phyloP scores from a whole-genome alignment of 2,888 invertebrate species.

The Hypercompe scribonia region DNA sequence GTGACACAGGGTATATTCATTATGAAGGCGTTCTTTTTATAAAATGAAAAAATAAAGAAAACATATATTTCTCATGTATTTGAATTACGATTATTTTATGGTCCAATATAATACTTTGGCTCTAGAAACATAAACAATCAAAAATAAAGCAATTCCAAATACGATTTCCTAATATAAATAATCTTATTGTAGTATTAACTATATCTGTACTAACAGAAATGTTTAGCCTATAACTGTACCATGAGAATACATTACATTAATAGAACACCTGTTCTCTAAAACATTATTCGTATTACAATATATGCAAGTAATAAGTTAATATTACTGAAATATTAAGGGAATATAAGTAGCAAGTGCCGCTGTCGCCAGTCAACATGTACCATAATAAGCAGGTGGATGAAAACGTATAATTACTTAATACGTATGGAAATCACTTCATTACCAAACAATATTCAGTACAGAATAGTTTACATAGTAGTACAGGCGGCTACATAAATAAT shows the following conservation, averaged over 20 bases:
- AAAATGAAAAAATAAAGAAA: too few species aligned
- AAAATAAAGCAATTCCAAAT: too few species aligned
- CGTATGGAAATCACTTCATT: conserved; percentile 77
- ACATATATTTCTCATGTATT: too few species aligned
- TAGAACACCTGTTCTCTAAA: conserved; percentile 9
- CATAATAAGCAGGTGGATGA: conserved; percentile 30
- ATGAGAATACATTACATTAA: background rate
- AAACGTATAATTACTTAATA: conserved; percentile 61
- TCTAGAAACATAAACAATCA: too few species aligned
- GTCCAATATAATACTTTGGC: too few species aligned
- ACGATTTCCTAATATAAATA: too few species aligned
- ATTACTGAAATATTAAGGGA: conserved; percentile 23
- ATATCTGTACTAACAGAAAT: too few species aligned
- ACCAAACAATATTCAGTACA: conserved; percentile 57
- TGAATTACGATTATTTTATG: too few species aligned
- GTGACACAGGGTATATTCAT: too few species aligned
- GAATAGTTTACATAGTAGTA: background rate
- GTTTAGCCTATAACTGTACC: too few species aligned
- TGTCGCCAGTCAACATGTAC: conserved; percentile 35
- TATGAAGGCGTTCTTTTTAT: too few species aligned
- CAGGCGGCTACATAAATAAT: background rate
- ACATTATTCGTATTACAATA: conserved; percentile 13
- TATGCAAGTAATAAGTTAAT: conserved; percentile 19
- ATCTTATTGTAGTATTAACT: too few species aligned
- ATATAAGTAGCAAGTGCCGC: conserved; percentile 29